Base-by-base conservation (phyloP, 2,888 invertebrate species). In the Plebejus melissa region DNA sequence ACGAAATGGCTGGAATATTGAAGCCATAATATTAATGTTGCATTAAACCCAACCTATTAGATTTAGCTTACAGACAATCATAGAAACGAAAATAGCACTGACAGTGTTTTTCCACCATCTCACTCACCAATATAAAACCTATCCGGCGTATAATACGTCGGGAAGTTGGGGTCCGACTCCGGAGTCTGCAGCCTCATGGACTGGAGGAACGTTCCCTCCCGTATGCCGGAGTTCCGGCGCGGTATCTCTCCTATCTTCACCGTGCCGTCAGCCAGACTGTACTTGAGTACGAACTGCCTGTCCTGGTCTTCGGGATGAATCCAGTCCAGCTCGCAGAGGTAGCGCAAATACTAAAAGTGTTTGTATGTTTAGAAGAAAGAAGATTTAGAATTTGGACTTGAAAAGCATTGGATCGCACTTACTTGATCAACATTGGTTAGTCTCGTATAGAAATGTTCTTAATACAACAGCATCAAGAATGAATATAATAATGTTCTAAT, bases 251-350 rank as follows among this genome's bases (percentile, higher is more conserved):
- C 94, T 76, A 98, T 96, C 80, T 94, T 94, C 81, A 97, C 94
- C 78, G 95, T 95, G 75, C 97, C 96, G 81, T 97, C 96, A 5
- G 96, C 95, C 69, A 98, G 93, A 76, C 95, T 95, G 88, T 97
- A 98, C 3, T 95, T 94, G 58, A 98, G 85, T 58, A 97, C 94
- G 85, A 98, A 98, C 79, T 95, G 92, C 50, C 98, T 94, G 2
- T 95, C 95, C 50, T 94, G 87, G 86, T 98, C 97, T 83, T 97
- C 97, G 0, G 97, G 97, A 83, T 96, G 96, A 5, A 96, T 95
- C 78, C 95, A 96, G 81, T 97, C 97, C 93, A 98, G 93, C 77
- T 95, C 94, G 84, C 97, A 96, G 75, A 96, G 95, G 85, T 97
- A 98, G 65, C 97, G 94, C 0, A 97, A 91, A 74, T 95, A 94